Percentiles rank a stretch among this genome's conserved stretches.
These are phyloP conservation scores for Hypomecis atomaria DNA, from an alignment of 2,888 invertebrate species.

Conservation along the genomic window DNA sequence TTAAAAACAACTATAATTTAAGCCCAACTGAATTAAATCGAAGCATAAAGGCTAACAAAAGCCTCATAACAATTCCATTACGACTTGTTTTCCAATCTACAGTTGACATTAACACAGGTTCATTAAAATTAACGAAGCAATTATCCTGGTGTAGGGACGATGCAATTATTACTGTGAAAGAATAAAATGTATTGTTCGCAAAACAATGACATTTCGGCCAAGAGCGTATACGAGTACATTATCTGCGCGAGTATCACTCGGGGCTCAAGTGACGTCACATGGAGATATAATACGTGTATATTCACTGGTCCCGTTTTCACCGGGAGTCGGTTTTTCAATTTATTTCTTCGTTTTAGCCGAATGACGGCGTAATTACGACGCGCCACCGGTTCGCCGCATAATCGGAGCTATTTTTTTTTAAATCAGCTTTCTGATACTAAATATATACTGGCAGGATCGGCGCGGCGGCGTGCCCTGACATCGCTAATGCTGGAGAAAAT, in stretches of 20 bases:
- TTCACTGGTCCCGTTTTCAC: constrained; percentile 71
- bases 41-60: constrained; percentile 21
- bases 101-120: constrained; percentile 48
- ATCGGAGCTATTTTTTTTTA: constrained; percentile 63
- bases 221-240: constrained; percentile 81
- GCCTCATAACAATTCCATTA: constrained; percentile 25
- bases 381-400: constrained; percentile 65
- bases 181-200: constrained; percentile 65
- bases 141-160: constrained; percentile 61
- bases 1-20: background rate
- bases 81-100: constrained; percentile 24
- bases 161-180: constrained; percentile 60
- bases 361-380: constrained; percentile 77
- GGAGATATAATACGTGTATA: constrained; percentile 59
- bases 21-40: constrained; percentile 14
- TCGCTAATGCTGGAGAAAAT: constrained; percentile 31
- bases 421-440: constrained; percentile 33
- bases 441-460: constrained; percentile 21
- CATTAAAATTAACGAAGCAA: constrained; percentile 71
- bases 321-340: constrained; percentile 78
- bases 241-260: constrained; percentile 69
- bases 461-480: constrained; percentile 24
- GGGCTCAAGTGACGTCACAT: constrained; percentile 68
- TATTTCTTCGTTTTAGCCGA: constrained; percentile 78
- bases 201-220: constrained; percentile 71